Evolutionary conservation across 2,888 invertebrate species (phyloP), one percentile per base, ranked within the genome.

Genomic region (Taphrorychus bicolor): DNA sequence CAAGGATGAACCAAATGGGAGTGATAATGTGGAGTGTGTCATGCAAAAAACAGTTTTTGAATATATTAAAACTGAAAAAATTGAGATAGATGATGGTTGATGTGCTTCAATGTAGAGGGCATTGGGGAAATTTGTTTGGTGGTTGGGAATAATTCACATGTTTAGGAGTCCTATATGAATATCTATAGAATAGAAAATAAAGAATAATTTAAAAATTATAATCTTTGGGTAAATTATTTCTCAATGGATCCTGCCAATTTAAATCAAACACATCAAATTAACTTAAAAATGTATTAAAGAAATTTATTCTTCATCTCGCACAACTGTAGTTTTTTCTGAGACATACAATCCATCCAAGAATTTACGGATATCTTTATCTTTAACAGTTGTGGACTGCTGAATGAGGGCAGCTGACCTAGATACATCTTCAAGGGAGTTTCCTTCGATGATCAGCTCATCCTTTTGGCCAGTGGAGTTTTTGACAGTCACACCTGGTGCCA

Each of bases 311-410:
- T 94, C 93, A 72, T 91, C 90, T 82, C 88, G 87, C 78, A 92
- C 89, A 87, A 97, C 94, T 78, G 94, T 94, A 53, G 96, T 96
- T 85, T 98, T 99, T 83, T 99, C 98, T 75, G 97, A 97, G 65
- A 99, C 99, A 84, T 99, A 99, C 74, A 99, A 89, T 81, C 99
- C 99, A 81, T 99, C 99, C 86, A 99, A 94, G 88, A 99, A 99
- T 85, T 98, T 99, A 88, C 99, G 90, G 86, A 99, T 99, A 88
- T 99, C 99, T 89, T 99, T 99, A 83, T 97, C 95, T 86, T 98
- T 98, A 59, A 99, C 99, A 72, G 94, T 93, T 60, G 98, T 98
- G 16, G 97, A 98, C 84, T 99, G 99, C 84, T 99, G 99, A 80
- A 99, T 98, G 66, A 97, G 89, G 66, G 99, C 98, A 81, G 99